These are phyloP conservation scores for Halichoeres trimaculatus DNA, from an alignment of 2,113 vertebrate species.

Conservation along the genomic window DNA sequence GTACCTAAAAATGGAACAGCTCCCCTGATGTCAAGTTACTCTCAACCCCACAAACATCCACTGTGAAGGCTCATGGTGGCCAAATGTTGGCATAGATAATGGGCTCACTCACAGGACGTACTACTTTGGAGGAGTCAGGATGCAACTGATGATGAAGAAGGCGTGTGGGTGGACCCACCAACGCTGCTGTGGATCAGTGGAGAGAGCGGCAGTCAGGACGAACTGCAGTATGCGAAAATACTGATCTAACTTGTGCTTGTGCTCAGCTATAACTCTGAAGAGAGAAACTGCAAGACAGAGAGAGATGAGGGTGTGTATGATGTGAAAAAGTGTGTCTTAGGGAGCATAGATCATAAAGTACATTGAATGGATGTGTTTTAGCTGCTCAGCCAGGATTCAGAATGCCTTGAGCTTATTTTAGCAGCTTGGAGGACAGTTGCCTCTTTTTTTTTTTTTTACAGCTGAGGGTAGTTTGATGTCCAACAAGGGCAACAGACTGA, in stretches of 20 bases:
- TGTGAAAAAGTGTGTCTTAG: slow-evolving; percentile 12
- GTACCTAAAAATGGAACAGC: slow-evolving; percentile 66
- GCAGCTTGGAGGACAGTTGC: slow-evolving; percentile 40
- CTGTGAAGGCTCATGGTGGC: slow-evolving; percentile 60
- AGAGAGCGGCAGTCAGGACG: slow-evolving; percentile 66
- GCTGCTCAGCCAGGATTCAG: slow-evolving; percentile 39
- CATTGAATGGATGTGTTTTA: slow-evolving; percentile 47
- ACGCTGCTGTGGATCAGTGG: slow-evolving; percentile 76
- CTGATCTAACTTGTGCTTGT: slow-evolving; percentile 39
- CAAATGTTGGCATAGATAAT: slow-evolving; percentile 75
- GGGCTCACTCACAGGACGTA: slow-evolving; percentile 71
- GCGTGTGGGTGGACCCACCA: slow-evolving; percentile 74
- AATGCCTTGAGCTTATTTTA: slow-evolving; percentile 47
- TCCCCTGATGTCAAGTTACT: slow-evolving; percentile 68
- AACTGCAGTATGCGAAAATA: slow-evolving; percentile 47
- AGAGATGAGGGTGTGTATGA: slow-evolving; percentile 22
- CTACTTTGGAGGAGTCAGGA: slow-evolving; percentile 75
- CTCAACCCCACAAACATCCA: slow-evolving; percentile 66
- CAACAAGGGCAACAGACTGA: slow-evolving; percentile 35
- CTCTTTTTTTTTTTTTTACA: slow-evolving; percentile 55
- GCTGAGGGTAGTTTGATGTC: slow-evolving; percentile 36
- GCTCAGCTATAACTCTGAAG: slow-evolving; percentile 41
- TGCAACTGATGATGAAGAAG: slow-evolving; percentile 76
- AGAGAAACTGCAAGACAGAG: slow-evolving; percentile 32
- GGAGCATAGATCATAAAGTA: slow-evolving; percentile 55